Conservation (phyloP, 92 coral and sea anemone species). For the Epizoanthus fatuus region DNA sequence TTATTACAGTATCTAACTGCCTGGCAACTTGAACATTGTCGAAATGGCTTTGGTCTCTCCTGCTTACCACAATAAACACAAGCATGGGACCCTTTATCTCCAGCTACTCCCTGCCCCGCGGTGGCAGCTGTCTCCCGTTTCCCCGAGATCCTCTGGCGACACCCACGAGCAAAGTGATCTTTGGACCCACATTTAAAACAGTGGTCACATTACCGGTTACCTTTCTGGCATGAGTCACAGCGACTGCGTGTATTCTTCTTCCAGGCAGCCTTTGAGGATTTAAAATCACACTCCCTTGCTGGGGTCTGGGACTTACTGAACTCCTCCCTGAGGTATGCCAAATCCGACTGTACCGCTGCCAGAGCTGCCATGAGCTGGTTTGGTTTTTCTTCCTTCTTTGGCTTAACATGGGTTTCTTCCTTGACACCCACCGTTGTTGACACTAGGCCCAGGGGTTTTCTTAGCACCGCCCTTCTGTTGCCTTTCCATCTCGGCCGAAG, state of each 20-base stretch:
- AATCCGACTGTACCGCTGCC: conserved; percentile 40
- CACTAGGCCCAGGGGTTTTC: conserved; percentile 26
- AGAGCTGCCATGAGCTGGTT: conserved; percentile 40
- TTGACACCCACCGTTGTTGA: conserved; percentile 17
- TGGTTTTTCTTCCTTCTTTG: conserved; percentile 31
- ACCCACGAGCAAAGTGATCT: conserved; percentile 39
- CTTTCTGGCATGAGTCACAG: conserved; percentile 27
- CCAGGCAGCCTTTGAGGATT: neutral
- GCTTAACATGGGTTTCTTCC: neutral
- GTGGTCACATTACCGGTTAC: conserved; percentile 20
- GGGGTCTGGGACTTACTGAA: conserved; percentile 38
- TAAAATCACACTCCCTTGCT: neutral
- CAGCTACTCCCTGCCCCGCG: conserved; percentile 82
- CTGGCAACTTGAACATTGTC: conserved; percentile 46
- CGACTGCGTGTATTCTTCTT: neutral
- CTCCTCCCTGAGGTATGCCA: conserved; percentile 50
- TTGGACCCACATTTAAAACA: conserved; percentile 43
- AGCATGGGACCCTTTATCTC: conserved; percentile 57
- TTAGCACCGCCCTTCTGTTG: conserved; percentile 45
- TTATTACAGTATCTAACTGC: conserved; percentile 52
- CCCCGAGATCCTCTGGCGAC: conserved; percentile 45
- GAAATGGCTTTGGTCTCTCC: conserved; percentile 3
- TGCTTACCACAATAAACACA: conserved; percentile 53
- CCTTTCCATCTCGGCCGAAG: conserved; percentile 34
- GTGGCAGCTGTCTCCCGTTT: conserved; percentile 72